Conservation (phyloP, 2,797 vertebrate species). For the Sebastes matsubarae region DNA sequence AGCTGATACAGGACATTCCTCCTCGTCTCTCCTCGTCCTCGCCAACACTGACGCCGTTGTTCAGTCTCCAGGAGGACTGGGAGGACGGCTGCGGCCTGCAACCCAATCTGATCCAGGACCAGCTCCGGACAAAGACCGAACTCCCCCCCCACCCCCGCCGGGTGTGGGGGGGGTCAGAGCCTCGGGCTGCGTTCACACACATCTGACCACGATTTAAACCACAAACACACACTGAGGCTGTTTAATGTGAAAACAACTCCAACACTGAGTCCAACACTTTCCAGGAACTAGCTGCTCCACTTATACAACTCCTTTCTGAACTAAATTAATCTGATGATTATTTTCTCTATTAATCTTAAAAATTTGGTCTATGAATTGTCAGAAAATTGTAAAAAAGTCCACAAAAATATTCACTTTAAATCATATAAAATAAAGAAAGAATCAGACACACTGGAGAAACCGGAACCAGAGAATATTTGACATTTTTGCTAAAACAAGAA, state of each 20-base stretch:
- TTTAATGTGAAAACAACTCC: not conserved
- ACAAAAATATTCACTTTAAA: no score
- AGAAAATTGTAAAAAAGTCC: no score
- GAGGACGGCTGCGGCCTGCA: constrained; percentile 12
- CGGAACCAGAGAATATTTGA: no score
- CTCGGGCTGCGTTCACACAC: not conserved
- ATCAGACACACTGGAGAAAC: no score
- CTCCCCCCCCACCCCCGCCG: no score
- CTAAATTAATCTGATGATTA: no score
- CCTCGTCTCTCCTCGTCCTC: constrained; percentile 4
- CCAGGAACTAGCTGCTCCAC: not conserved
- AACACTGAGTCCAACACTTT: not conserved
- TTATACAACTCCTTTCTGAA: no score
- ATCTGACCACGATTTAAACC: not conserved
- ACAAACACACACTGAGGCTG: not conserved
- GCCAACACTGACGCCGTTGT: constrained; percentile 37
- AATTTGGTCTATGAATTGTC: no score
- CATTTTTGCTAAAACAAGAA: no score
- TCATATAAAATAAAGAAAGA: no score
- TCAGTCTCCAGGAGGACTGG: constrained; percentile 1
- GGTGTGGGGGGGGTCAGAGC: no score
- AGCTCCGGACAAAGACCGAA: constrained; percentile 26
- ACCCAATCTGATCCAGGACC: constrained; percentile 41
- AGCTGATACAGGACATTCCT: constrained; percentile 32
- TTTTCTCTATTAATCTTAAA: no score